Conservation (phyloP, 2,888 invertebrate genomes). For the Melipona bicolor region DNA sequence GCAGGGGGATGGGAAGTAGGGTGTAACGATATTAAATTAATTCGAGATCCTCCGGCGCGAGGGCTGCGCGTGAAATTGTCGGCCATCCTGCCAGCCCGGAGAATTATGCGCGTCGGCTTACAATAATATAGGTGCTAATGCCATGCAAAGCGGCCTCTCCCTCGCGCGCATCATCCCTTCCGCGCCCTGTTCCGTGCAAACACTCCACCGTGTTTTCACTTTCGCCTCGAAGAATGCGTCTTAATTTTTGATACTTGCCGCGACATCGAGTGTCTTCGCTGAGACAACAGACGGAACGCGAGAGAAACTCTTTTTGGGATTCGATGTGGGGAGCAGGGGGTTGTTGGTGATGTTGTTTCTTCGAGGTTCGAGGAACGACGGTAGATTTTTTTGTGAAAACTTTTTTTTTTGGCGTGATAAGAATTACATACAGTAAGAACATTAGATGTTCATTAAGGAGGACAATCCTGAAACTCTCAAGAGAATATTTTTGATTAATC, state of each 20-base stretch:
- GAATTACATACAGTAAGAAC: too few species aligned
- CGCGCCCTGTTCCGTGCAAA: conserved; percentile 36
- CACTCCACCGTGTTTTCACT: conserved; percentile 58
- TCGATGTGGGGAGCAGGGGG: background rate
- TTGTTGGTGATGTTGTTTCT: background rate
- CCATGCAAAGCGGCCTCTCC: conserved; percentile 76
- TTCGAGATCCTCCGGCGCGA: conserved; percentile 20
- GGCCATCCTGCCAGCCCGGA: conserved; percentile 38
- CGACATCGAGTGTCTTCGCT: conserved; percentile 17
- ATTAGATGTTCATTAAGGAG: too few species aligned
- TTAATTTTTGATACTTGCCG: conserved; percentile 52
- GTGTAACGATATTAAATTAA: conserved; percentile 58
- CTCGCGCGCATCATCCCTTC: conserved; percentile 5
- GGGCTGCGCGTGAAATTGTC: conserved; percentile 49
- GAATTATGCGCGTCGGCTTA: conserved; percentile 81
- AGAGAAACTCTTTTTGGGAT: conserved; percentile 9
- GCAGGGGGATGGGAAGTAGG: background rate
- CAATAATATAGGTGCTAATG: conserved; percentile 81
- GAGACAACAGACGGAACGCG: conserved; percentile 29
- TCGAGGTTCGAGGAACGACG: background rate
- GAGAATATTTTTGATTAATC: too few species aligned
- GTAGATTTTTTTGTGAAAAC: background rate
- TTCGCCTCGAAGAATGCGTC: conserved; percentile 45
- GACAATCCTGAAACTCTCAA: too few species aligned
- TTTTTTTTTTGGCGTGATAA: too few species aligned